Base-by-base conservation (phyloP, 1,140 invertebrate genomes). In the Hormaphis cornu region DNA sequence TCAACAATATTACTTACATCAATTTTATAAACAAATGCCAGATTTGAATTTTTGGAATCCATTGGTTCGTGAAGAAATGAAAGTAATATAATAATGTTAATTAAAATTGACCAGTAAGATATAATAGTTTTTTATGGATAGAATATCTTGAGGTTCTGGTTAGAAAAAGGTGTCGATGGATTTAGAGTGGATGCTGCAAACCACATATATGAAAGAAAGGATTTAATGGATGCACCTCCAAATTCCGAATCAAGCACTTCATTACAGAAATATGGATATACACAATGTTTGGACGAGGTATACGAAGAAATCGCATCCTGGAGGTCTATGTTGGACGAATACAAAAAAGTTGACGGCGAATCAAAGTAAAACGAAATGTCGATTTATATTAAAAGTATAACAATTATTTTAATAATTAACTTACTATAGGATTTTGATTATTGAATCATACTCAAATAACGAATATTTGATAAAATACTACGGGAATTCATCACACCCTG, bases 1-100 rank as follows among this genome's bases (percentile, higher is more conserved):
- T n/a, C 77, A 83, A 26, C 83, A 89, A 76, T 91, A 83, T 74
- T 91, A 90, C 74, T 78, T 88, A 1, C 88, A 90, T 77, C 84
- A 88, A 73, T 89, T 89, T 74, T 77, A 82, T 0, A 78, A 79
- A 58, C 82, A 83, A 50, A 87, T 89, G 75, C 89, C 89, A 0
- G 89, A 91, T 74, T 78, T 91, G 0, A 90, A 90, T 77, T 87
- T 85, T 74, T 78, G 83, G 12, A 85, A 85, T 75, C 77, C 80
- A 7, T 75, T 75, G 42, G 83, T 90, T 1, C 78, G 81, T 0
- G 74, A 84, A 71, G 83, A 84, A 73, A 84, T 90, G 80, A 84
- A 86, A 77, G 80, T 71, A n/a, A 33, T 33, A 58, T 30, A 70
- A 56, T 9, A 6, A n/a, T 50, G n/a, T 5, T 22, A 50, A 50